Evolutionary conservation across 2,113 vertebrate genomes (phyloP).

Genomic region (Sakesphorus luctuosus): DNA sequence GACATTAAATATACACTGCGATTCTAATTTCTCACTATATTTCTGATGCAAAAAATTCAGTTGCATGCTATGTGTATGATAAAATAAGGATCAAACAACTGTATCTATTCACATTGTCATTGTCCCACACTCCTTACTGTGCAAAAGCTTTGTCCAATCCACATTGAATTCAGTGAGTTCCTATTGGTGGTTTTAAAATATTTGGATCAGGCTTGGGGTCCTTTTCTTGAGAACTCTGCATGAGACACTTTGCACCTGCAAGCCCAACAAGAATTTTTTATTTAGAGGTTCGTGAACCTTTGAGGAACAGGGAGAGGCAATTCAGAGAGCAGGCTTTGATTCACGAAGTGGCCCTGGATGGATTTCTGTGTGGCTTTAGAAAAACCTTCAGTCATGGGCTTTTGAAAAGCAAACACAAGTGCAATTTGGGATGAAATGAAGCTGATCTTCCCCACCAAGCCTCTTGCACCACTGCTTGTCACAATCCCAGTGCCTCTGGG

Average conservation of each 20-base stretch:
- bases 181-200: background rate
- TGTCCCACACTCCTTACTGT: background rate
- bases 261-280: background rate
- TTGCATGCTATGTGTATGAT: background rate
- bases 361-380: background rate
- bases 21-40: background rate
- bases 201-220: background rate
- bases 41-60: background rate
- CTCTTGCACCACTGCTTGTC: background rate
- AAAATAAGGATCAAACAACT: background rate
- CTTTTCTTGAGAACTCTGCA: background rate
- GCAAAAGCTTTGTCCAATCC: background rate
- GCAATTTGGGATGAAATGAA: background rate
- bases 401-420: background rate
- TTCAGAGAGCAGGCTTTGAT: background rate
- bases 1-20: background rate
- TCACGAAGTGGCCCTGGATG: background rate
- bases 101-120: background rate
- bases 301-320: background rate
- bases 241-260: background rate
- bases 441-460: fast-evolving
- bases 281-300: background rate
- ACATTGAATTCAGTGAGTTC: background rate
- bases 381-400: fast-evolving
- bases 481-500: background rate